These are phyloP conservation scores for Agrilus biguttatus DNA, from an alignment of 2,888 invertebrate species.

Conservation along the genomic window DNA sequence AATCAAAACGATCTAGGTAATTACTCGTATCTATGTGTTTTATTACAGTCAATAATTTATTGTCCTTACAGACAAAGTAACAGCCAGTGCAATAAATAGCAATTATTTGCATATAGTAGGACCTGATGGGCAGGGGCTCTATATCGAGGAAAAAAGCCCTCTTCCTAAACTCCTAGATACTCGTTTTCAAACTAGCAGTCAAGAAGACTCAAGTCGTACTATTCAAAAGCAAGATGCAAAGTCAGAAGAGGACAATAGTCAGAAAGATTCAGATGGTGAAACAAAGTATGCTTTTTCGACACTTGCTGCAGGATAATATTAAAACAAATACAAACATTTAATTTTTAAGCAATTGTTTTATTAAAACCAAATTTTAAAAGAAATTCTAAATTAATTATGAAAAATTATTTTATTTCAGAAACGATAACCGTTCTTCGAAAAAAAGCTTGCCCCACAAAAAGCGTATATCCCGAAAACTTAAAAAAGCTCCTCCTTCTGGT, in stretches of 20 bases:
- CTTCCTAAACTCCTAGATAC: constrained; percentile 9
- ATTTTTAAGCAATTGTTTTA: no score
- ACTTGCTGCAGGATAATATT: no score
- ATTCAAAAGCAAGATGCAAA: constrained; percentile 8
- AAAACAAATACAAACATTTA: no score
- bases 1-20: constrained; percentile 8
- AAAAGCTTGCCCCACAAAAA: constrained; percentile 77
- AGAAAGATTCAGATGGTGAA: constrained; percentile 25
- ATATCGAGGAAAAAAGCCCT: no score
- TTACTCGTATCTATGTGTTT: constrained; percentile 6
- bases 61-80: constrained; percentile 16
- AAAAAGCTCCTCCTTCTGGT: constrained; percentile 32
- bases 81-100: constrained; percentile 13
- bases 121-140: constrained; percentile 15
- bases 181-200: not conserved
- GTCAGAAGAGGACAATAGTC: constrained; percentile 18
- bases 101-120: constrained; percentile 27
- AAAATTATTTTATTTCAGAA: constrained; percentile 14
- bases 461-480: constrained; percentile 63
- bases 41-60: constrained; percentile 24
- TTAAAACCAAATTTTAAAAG: not conserved
- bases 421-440: constrained; percentile 30
- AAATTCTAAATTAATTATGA: no score
- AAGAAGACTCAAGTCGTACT: constrained; percentile 2
- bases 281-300: constrained; percentile 8